Evolutionary conservation across 2,888 invertebrate genomes (phyloP).

Genomic region (Abrostola triplasia): DNA sequence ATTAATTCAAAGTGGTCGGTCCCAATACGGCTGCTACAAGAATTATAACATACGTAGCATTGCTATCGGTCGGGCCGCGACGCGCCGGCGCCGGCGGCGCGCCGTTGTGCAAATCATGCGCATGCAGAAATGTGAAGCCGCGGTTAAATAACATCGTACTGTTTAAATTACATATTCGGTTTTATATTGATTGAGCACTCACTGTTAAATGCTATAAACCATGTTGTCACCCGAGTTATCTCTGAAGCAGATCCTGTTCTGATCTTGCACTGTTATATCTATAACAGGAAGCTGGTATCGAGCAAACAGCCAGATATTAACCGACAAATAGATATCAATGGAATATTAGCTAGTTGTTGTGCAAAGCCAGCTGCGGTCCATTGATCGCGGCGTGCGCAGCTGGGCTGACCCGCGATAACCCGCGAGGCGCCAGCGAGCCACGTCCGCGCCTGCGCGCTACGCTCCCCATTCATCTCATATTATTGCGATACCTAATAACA

Average conservation of each 20-base stretch:
- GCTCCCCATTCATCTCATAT: conserved; percentile 77
- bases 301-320: conserved; percentile 35
- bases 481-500: conserved; percentile 61
- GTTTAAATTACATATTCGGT: conserved; percentile 43
- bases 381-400: conserved; percentile 67
- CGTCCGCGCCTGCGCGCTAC: conserved; percentile 63
- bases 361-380: conserved; percentile 67
- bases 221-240: conserved; percentile 35
- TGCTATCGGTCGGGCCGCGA: conserved; percentile 46
- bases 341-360: conserved; percentile 59
- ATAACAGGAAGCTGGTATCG: conserved; percentile 55
- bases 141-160: conserved; percentile 40
- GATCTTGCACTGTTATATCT: conserved; percentile 36
- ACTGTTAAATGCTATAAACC: conserved; percentile 5
- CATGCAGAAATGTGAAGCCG: conserved; percentile 50
- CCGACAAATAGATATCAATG: conserved; percentile 63
- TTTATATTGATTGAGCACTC: background rate
- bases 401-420: conserved; percentile 82
- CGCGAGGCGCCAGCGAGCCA: conserved; percentile 79
- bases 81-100: conserved; percentile 43
- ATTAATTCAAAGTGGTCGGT: conserved; percentile 49
- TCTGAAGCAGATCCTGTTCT: conserved; percentile 44
- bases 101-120: conserved; percentile 36
- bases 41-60: conserved; percentile 56
- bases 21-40: conserved; percentile 52